These are phyloP conservation scores for Corythoichthys intestinalis DNA, from an alignment of 2,113 vertebrate genomes.

Conservation along the genomic window DNA sequence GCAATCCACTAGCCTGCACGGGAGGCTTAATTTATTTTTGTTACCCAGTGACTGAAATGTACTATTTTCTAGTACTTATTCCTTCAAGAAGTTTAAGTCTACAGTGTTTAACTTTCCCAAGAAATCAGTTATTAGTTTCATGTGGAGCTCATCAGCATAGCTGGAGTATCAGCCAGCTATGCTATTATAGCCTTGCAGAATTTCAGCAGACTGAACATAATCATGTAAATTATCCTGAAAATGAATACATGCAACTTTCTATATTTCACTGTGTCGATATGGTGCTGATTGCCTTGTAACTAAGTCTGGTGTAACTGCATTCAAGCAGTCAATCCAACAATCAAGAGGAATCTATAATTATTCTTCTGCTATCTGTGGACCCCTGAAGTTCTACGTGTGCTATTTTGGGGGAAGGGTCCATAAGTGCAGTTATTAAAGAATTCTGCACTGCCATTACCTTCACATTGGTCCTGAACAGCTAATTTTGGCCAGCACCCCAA, in stretches of 20 bases:
- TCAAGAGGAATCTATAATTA: slow-evolving; percentile 55
- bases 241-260: background rate
- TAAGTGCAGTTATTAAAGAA: slow-evolving; percentile 43
- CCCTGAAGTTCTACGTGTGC: slow-evolving; percentile 16
- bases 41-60: background rate
- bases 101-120: background rate
- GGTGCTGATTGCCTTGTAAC: slow-evolving; percentile 47
- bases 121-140: background rate
- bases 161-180: background rate
- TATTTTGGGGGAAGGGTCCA: slow-evolving; percentile 22
- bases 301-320: slow-evolving; percentile 24
- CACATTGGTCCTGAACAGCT: slow-evolving; percentile 30
- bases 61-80: background rate
- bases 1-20: background rate
- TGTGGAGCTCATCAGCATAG: background rate
- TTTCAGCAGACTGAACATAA: background rate
- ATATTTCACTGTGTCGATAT: background rate
- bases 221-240: background rate
- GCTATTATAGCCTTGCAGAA: background rate
- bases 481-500: slow-evolving; percentile 59
- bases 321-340: slow-evolving; percentile 37
- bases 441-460: slow-evolving; percentile 15
- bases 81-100: background rate
- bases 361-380: slow-evolving; percentile 32
- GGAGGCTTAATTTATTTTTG: background rate